Evolutionary conservation across 1,140 invertebrate genomes (phyloP), one percentile per base, ranked within the genome.

Genomic region (Tetramorium parvispinum): DNA sequence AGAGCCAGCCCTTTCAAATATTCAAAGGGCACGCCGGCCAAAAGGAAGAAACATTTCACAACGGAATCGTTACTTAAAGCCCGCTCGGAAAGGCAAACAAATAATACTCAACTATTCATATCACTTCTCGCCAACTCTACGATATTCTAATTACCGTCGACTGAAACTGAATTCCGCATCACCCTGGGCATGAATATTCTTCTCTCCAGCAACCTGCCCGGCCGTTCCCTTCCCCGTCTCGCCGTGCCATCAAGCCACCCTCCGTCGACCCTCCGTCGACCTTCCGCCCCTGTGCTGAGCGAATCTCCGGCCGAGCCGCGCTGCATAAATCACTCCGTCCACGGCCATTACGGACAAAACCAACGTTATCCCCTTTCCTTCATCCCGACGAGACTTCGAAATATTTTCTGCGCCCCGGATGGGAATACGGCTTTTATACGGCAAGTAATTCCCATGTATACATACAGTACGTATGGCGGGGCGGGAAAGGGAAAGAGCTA

Each of bases 281-380:
- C 40, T 83, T 83, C 73, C 46, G 43, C 61, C 43, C 57, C 82
- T 16, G 21, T 43, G 59, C 73, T 21, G 79, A 59, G 55, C 82
- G 73, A 78, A 78, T 85, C 82, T 85, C 75, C 46, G 53, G 24
- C 24, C 68, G 70, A 78, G 40, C 81, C 37, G 63, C 73, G 82
- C 46, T 85, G 75, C 82, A 85, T 85, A 85, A 85, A 85, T 85
- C 82, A 85, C 82, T 78, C 59, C 73, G 73, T 85, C 59, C 59
- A 85, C 73, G 82, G 73, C 73, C 82, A 85, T 85, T 85, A 85
- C 82, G 57, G 71, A 85, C 82, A 85, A 85, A 85, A 85, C 71
- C 82, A 85, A 77, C 82, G 71, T 85, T 85, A 85, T 85, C 79
- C 79, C 66, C 79, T 78, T 85, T 85, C 73, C 73, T 85, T 85